Base-by-base conservation (phyloP, 2,888 invertebrate species). In the Polylopha cassiicola region DNA sequence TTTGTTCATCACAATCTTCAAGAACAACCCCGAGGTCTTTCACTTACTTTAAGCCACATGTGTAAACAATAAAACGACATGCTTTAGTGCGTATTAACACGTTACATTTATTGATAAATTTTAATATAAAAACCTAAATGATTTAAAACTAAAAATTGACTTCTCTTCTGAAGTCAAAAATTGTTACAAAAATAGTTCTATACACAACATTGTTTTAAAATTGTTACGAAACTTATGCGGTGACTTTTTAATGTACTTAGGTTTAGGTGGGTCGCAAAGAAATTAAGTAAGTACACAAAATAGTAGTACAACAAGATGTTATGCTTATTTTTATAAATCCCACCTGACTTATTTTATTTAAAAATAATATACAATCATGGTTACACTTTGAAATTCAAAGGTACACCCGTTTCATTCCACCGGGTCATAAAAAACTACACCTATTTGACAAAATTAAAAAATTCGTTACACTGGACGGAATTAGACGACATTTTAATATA, bases 1-100 rank as follows among this genome's bases (percentile, higher is more conserved):
- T 26, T 39, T 21, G 27, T 39, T 22, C 21, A 20, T 21, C 36
- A 17, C 16, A 30, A 36, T 18, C 20, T 39, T 36, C 41, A 41
- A 36, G 41, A 30, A 36, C 36, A 21, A 10, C 24, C 9, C 41
- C 11, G 18, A 4, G 11, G 27, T 15, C 13, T 30, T 14, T 30
- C 23, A 23, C 11, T 15, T 20, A 6, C 7, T n/a, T 8, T 36
- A 30, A 41, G 8, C 30, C 41, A 30, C 15, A 18, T 43, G 47
- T 23, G 5, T 17, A 46, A 44, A 37, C 15, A 43, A 42, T 55
- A 61, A 66, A 63, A 59, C 63, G 68, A 61, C 53, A 44, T 47
- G 44, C 27, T 37, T 61, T 74, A 77, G 77, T 75, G 75, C 68
- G 56, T 71, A 78, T 79, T 80, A 78, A 76, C 73, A 77, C 74